Base-by-base conservation (phyloP, 2,797 vertebrate genomes). In the Cossypha caffra region DNA sequence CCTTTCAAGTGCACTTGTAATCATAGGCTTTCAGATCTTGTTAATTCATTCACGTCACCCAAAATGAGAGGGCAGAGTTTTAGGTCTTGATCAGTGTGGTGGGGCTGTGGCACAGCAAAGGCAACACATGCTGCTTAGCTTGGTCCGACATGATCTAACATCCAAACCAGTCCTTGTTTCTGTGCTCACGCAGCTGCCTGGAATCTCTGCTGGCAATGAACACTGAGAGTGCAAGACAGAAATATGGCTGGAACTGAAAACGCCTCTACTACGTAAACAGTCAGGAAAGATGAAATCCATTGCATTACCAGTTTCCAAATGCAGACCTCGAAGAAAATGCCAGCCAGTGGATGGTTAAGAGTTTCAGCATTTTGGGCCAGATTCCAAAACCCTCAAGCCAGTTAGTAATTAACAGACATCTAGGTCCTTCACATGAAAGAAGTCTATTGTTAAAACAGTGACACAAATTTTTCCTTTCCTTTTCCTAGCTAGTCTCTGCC, bases 361-460 rank as follows among this genome's bases (percentile, higher is more conserved):
- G 31, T 68, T 95, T 67, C 88, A 71, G 47, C 67, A 48, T 57
- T 62, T 80, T 75, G 85, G 91, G 92, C 92, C 54, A 55, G 68
- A 43, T 42, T 93, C 95, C 93, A 95, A 96, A 95, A 54, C 82
- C 58, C 64, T 96, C 78, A 91, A 85, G 72, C 86, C 78, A 87
- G 80, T 62, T 91, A 77, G 93, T 91, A 96, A 96, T 96, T 96
- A 97, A 95, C 91, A 94, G 95, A 89, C 76, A 97, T 94, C 88
- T 80, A 95, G 86, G 92, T 92, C 93, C 86, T 89, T 68, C 84
- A 94, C 71, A 91, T 96, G 96, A 96, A 96, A 95, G 95, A 89
- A 71, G 78, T 13, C 91, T 90, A 93, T 96, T 96, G 95, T 95
- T 92, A 83, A 71, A 93, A 92, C n/a, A 71, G 52, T 75, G 84